A percentile compares a stretch with the other conserved stretches of the same genome.
These are phyloP conservation scores for Corythaixoides concolor DNA, from an alignment of 2,113 vertebrate genomes.

Conservation along the genomic window DNA sequence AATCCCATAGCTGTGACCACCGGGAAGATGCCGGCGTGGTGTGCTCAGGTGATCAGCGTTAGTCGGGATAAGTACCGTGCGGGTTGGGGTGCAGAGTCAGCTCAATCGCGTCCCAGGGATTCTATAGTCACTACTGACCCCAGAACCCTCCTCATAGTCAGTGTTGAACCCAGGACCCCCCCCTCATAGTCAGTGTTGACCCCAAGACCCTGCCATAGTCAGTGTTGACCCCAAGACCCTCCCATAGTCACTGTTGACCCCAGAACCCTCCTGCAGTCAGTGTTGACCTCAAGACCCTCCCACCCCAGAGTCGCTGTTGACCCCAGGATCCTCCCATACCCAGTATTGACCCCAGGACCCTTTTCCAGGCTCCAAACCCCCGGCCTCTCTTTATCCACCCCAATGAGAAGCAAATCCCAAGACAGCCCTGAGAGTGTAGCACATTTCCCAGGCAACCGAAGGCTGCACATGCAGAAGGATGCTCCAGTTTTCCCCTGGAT, in stretches of 20 bases:
- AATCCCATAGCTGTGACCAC: constrained; percentile 19
- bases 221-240: not conserved
- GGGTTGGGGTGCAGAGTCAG: not conserved
- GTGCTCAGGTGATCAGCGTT: not conserved
- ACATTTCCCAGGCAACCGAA: not conserved
- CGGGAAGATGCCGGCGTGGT: not conserved
- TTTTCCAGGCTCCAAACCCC: not conserved
- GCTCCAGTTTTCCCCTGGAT: not conserved
- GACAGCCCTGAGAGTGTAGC: not conserved
- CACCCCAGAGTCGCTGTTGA: not conserved
- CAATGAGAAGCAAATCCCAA: not conserved
- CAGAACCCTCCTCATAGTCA: too few relatives aligned
- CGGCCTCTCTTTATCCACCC: not conserved
- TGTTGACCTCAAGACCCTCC: not conserved
- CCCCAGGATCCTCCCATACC: not conserved
- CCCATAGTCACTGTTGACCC: not conserved
- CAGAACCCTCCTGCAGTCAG: not conserved
- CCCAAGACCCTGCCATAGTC: not conserved
- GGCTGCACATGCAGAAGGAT: accelerated
- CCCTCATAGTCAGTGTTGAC: too few relatives aligned
- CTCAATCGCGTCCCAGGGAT: too few relatives aligned
- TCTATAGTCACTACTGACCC: too few relatives aligned
- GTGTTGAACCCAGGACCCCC: too few relatives aligned
- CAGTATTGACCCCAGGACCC: too few relatives aligned
- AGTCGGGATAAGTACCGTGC: accelerated